These are phyloP conservation scores for Chironex yamaguchii DNA, from an alignment of 30 jellyfish, hydroid and myxozoan genomes.

Conservation along the genomic window DNA sequence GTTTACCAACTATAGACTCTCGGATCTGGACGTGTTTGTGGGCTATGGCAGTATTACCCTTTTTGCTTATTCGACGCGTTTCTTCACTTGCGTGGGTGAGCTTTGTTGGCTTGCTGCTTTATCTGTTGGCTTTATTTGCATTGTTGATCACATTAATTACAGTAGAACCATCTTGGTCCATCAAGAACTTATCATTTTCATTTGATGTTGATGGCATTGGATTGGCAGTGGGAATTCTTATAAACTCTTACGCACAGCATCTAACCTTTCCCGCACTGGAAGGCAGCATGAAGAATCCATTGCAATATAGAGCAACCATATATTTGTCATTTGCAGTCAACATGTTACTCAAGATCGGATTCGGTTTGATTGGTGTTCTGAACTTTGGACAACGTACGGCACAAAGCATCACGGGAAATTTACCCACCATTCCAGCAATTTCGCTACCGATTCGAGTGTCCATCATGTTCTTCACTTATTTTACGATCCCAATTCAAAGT, in stretches of 20 bases:
- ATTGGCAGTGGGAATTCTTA: conserved; percentile 76
- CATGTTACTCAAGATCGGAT: conserved; percentile 21
- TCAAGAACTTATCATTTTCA: conserved; percentile 23
- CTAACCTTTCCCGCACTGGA: conserved; percentile 79
- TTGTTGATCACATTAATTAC: conserved; percentile 39
- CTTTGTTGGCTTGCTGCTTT: conserved; percentile 69
- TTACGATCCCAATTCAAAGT: conserved; percentile 76
- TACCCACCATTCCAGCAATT: conserved; percentile 4
- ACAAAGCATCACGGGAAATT: conserved; percentile 72
- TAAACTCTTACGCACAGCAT: conserved; percentile 81
- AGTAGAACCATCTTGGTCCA: conserved; percentile 40
- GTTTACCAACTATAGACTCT: neutral
- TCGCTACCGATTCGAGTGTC: conserved; percentile 42
- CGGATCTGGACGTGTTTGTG: conserved; percentile 46
- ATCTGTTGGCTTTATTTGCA: conserved; percentile 41
- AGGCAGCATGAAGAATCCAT: conserved; percentile 82
- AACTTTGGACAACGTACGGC: conserved; percentile 36
- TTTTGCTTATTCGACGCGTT: conserved; percentile 69
- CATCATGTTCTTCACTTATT: conserved; percentile 72
- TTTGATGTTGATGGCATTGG: conserved; percentile 49
- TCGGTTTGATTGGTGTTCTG: conserved; percentile 76
- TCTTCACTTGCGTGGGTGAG: conserved; percentile 84
- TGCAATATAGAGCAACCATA: conserved; percentile 14
- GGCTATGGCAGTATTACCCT: conserved; percentile 74
- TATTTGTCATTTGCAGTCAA: conserved; percentile 51